Base-by-base conservation (phyloP, 1,140 invertebrate genomes). In the Luehdorfia chinensis region DNA sequence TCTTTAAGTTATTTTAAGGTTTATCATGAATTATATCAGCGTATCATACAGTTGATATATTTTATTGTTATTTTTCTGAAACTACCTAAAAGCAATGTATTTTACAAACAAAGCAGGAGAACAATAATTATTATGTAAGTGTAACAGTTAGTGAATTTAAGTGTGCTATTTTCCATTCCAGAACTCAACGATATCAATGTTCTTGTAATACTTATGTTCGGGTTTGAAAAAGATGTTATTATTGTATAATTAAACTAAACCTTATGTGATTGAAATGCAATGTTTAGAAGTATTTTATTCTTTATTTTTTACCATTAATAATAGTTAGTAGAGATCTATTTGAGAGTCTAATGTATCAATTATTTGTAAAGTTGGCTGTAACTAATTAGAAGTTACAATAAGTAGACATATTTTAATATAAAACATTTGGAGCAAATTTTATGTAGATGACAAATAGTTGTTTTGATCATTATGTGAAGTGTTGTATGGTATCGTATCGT, bases 261-360 rank as follows among this genome's bases (percentile, higher is more conserved):
- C 78, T 81, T 83, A 86, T 84, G 83, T 86, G 83, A 86, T 86
- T 84, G 80, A 84, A 86, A 86, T 86, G 83, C 83, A 86, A 86
- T 86, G 78, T 86, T 86, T 86, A 86, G 76, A 84, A 86, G 83
- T 86, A 86, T 86, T 86, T 86, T 86, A 83, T 83, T 86, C 73
- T 83, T 86, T 86, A 84, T 84, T 86, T 85, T 84, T 84, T 84
- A 86, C 77, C 77, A 84, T 84, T 84, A 80, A 81, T 84, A 73
- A 83, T 84, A 84, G 79, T 79, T 86, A 80, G 83, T 86, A 86
- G 79, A 84, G 78, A 86, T 86, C 79, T 84, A 86, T 86, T 84
- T 83, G 83, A 84, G 83, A 86, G 83, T 84, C 75, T 86, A 86
- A 86, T 86, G 79, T 86, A 86, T 86, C 79, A 84, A 86, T 86